Conservation (phyloP, 1,140 invertebrate species). For the Triops longicaudatus region DNA sequence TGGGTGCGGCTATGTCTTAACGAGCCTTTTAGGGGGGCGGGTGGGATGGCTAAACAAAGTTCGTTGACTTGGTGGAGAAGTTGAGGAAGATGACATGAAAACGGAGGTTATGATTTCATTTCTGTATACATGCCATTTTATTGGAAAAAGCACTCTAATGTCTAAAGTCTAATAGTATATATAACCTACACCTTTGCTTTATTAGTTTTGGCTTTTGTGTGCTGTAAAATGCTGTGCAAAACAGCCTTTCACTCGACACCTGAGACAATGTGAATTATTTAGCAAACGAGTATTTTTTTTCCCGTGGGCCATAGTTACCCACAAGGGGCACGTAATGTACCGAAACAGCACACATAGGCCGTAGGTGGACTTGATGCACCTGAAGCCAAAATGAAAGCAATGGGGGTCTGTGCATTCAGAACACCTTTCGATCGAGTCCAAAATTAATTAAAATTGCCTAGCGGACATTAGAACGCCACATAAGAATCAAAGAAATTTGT, state of each 20-base stretch:
- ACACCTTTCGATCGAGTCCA: too few species aligned
- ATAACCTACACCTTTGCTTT: too few species aligned
- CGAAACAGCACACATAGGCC: background rate
- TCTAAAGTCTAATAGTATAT: background rate
- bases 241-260: background rate
- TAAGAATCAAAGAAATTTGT: too few species aligned
- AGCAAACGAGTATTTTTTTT: background rate
- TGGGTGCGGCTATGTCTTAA: constrained; percentile 11
- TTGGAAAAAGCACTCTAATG: background rate
- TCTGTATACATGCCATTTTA: background rate
- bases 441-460: too few species aligned
- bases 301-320: background rate
- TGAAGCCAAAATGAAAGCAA: background rate
- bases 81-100: background rate
- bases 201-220: background rate
- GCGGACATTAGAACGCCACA: too few species aligned
- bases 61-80: background rate
- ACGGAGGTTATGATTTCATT: background rate
- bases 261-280: background rate
- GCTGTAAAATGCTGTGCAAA: background rate
- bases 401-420: background rate
- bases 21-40: background rate
- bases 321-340: background rate
- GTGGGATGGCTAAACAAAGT: background rate
- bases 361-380: background rate